A percentile compares a stretch with the other conserved stretches of the same genome.
Evolutionary conservation across 2,113 vertebrate genomes (phyloP).

Genomic region (Heterotis niloticus): DNA sequence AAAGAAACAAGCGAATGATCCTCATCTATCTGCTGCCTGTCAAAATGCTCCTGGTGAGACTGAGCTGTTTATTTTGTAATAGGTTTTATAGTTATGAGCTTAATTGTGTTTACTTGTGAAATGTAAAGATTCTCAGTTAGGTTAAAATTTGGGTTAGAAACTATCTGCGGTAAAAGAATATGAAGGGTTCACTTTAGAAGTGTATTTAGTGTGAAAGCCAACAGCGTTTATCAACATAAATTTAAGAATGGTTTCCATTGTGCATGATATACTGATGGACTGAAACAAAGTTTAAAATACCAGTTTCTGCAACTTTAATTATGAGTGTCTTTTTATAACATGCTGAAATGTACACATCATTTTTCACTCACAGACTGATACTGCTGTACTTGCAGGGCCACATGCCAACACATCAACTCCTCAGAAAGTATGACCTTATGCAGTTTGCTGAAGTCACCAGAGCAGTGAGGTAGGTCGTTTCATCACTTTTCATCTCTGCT

Average conservation of each 20-base stretch:
- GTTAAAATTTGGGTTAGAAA: background rate
- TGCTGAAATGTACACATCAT: background rate
- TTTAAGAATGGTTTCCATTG: background rate
- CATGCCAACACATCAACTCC: conserved; percentile 86
- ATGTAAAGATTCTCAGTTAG: background rate
- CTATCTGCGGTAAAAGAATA: too few species aligned
- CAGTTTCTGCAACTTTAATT: background rate
- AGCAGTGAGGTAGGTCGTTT: conserved; percentile 78
- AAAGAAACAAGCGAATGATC: conserved; percentile 96
- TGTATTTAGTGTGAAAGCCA: too few species aligned
- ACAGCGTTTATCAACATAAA: background rate
- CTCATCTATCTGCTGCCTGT: conserved; percentile 93
- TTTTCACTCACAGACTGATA: background rate
- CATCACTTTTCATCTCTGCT: background rate
- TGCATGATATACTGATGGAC: too few species aligned
- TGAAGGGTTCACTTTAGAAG: too few species aligned
- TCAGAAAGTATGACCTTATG: conserved; percentile 92
- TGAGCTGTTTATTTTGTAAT: background rate
- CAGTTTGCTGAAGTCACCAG: conserved; percentile 93
- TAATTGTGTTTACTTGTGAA: background rate
- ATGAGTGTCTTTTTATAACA: background rate
- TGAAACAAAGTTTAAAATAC: too few species aligned
- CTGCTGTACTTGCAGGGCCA: conserved; percentile 73
- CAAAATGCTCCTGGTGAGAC: conserved; percentile 91
- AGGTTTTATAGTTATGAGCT: background rate